Evolutionary conservation across 2,888 invertebrate genomes (phyloP), one percentile per base, ranked within the genome.

Genomic region (Galerucella pusilla): DNA sequence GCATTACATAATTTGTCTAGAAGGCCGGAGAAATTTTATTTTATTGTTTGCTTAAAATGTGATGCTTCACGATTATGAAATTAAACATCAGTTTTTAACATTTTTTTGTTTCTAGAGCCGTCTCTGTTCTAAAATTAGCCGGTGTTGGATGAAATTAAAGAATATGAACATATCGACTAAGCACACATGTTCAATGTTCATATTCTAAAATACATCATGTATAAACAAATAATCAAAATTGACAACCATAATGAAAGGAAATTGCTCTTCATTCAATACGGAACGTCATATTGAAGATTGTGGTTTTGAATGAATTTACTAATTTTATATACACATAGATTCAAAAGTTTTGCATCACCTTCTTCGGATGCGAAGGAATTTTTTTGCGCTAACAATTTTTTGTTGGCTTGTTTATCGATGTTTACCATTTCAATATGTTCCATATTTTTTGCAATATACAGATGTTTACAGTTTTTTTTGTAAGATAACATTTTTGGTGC

Each of bases 171-270:
- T 25, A 60, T 59, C 74, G 11, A 61, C 59, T 49, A 42, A 73
- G 16, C 57, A 57, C 57, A 64, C 74, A 68, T 49, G 46, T 49
- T 49, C 46, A 35, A 65, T 69, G 74, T 74, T 68, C 54, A 63
- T 42, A 57, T 74, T 69, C 28, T 69, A 46, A 20, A 61, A 35
- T 46, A 35, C 42, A 28, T 70, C 69, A 59, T 70, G 49, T 61
- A 28, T 70, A 70, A 70, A 70, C 61, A 70, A 63, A 69, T 42
- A 60, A 69, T 61, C 61, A 49, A 63, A 70, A 70, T 28, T 70
- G 70, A 70, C 61, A 52, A 10, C 35, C 46, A 70, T 63, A 70
- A 49, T 68, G 59, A 59, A 68, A 52, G 28, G 68, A 68, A 68
- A 68, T n/a, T 68, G 20, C 59, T 42, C 45, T 68, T 68, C 68